These are phyloP conservation scores for Drosophila falleni DNA, from an alignment of 2,888 invertebrate genomes.

Conservation along the genomic window DNA sequence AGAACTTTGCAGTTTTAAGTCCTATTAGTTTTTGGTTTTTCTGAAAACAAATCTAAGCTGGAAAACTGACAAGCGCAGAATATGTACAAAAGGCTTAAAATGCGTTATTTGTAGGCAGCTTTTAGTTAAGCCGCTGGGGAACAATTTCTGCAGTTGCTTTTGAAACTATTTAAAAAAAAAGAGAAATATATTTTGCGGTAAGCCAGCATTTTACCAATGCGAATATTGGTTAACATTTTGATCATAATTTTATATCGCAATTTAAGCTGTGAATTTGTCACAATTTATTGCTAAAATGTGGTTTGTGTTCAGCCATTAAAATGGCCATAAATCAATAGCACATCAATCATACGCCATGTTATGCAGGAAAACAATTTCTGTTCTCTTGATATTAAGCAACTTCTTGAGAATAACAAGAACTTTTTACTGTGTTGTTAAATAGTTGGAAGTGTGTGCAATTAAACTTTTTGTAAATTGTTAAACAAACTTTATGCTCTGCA, in stretches of 20 bases:
- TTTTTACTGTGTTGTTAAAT: slow-evolving; percentile 1
- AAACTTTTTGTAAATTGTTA: background rate
- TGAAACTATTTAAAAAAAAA: background rate
- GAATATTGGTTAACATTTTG: background rate
- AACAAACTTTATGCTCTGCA: slow-evolving; percentile 8
- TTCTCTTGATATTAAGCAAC: background rate
- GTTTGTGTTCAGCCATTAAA: slow-evolving; percentile 10
- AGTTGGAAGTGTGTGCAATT: slow-evolving; percentile 2
- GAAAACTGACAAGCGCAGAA: background rate
- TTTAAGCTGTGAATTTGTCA: slow-evolving; percentile 24
- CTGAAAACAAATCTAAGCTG: background rate
- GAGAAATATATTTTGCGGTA: background rate
- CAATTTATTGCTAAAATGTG: slow-evolving; percentile 17
- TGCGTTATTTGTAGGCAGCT: background rate
- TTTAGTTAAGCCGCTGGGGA: background rate
- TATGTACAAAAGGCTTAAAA: background rate
- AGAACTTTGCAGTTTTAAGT: background rate
- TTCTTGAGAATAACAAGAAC: slow-evolving; percentile 5
- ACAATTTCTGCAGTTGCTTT: background rate
- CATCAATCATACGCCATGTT: slow-evolving; percentile 55
- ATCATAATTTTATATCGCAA: slow-evolving; percentile 18
- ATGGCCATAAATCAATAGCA: slow-evolving; percentile 36
- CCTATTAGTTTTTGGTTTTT: background rate
- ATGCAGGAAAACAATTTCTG: slow-evolving; percentile 1
- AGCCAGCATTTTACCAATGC: background rate